Base-by-base conservation (phyloP, 2,113 vertebrate genomes). In the Talpa occidentalis region DNA sequence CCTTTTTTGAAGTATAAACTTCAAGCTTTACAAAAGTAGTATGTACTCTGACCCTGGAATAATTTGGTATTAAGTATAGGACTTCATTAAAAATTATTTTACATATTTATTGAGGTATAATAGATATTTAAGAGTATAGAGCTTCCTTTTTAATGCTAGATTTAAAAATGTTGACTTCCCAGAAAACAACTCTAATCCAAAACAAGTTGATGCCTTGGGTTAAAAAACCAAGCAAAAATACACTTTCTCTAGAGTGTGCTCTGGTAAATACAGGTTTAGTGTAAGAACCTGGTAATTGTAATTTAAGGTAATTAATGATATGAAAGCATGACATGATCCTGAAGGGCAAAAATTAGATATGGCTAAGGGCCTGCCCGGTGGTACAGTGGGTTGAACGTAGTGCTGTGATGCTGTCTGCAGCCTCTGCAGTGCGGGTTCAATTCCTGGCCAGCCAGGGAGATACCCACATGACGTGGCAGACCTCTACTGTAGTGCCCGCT, bases 141-240 rank as follows among this genome's bases (percentile, higher is more conserved):
- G 37, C 19, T 83, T 81, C 40, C 40, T 76, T 76, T 85, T 88
- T 49, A 80, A 59, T 76, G 12, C n/a, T 93, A 37, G 12, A 54
- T 85, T 90, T 74, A 56, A 80, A 86, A 59, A 40, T 22, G n/a
- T 14, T 84, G 32, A 67, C 30, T 88, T 95, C 66, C 17, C 54
- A 54, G 59, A 54, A 88, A 82, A 70, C 14, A 93, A 5, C 42
- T 87, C 42, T 87, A 44, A 59, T 11, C 17, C 64, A 5, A 79
- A 95, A 66, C 19, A 90, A 70, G 80, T 9, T 94, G 81, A 81
- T 86, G 32, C 6, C 42, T 47, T 86, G 62, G n/a, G 16, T 86
- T 94, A 92, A 70, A 78, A 67, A 67, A n/a, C n/a, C n/a, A n/a
- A 73, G 52, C 32, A 94, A 79, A 92, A 93, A 49, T 74, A 42